Percentiles rank a stretch among this genome's conserved stretches.
phyloP scores from a whole-genome alignment of 2,888 invertebrate genomes.

The Coleophora deauratella region DNA sequence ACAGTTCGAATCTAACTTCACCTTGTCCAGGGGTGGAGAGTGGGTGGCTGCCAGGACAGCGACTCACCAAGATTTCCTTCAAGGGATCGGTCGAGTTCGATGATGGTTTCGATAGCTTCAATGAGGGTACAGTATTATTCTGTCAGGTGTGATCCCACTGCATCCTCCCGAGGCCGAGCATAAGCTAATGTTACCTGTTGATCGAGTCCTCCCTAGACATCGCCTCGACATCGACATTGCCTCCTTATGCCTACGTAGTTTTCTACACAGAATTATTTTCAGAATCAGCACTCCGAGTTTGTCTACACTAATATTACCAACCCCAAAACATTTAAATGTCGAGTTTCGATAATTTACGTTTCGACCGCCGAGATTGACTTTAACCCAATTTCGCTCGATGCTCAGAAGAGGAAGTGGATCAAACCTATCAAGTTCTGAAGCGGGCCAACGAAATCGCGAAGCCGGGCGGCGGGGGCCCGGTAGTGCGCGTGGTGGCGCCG shows the following conservation, averaged over 20 bases:
- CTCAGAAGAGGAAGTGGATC: conserved; percentile 86
- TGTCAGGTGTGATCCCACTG: conserved; percentile 56
- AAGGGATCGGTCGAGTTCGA: conserved; percentile 65
- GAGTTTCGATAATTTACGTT: conserved; percentile 23
- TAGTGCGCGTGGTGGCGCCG: conserved; percentile 64
- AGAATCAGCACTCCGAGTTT: neutral
- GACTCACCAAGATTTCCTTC: conserved; percentile 69
- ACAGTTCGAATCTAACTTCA: conserved; percentile 50
- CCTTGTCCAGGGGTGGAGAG: conserved; percentile 65
- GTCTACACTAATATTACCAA: conserved; percentile 14
- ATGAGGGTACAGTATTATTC: conserved; percentile 61
- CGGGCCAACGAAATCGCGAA: conserved; percentile 92
- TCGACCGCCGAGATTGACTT: conserved; percentile 30
- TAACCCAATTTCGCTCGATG: conserved; percentile 62
- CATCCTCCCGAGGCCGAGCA: conserved; percentile 41
- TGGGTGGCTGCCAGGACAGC: conserved; percentile 71
- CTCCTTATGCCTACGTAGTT: too few relatives aligned
- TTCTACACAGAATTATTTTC: conserved; percentile 14
- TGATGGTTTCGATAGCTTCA: conserved; percentile 69
- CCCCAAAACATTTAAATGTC: conserved; percentile 20
- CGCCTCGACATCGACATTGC: too few relatives aligned
- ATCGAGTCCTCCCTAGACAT: too few relatives aligned
- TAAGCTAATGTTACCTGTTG: conserved; percentile 41
- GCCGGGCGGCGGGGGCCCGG: conserved; percentile 65
- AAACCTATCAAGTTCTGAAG: conserved; percentile 95